These are phyloP conservation scores for Sciurus niger DNA, from an alignment of 2,113 vertebrate genomes.

Conservation along the genomic window DNA sequence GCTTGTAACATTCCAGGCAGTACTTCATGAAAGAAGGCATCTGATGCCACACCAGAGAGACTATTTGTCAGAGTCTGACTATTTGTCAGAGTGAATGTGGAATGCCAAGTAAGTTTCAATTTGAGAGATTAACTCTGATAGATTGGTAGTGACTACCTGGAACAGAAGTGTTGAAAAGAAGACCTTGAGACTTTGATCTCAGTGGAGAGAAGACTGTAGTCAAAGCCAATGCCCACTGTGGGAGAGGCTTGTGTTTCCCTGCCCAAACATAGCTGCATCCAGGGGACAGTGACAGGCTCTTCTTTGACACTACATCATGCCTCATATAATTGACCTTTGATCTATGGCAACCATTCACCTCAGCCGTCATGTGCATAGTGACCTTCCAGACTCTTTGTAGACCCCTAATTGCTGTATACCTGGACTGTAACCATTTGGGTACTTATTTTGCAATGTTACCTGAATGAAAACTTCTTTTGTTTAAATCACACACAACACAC, in stretches of 20 bases:
- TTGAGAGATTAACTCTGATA: not conserved
- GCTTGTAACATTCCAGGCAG: not conserved
- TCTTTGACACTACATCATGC: not conserved
- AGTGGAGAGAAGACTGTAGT: too few species aligned
- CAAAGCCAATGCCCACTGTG: not conserved
- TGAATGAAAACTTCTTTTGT: conserved; percentile 18
- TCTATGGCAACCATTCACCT: not conserved
- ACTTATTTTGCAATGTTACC: not conserved
- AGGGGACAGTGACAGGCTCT: not conserved
- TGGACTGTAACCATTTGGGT: not conserved
- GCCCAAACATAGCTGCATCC: not conserved
- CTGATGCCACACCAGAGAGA: not conserved
- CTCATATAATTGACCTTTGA: not conserved
- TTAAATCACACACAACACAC: not conserved
- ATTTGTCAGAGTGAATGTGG: not conserved
- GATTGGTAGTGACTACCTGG: not conserved
- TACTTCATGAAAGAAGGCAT: not conserved
- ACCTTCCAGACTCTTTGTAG: conserved; percentile 5
- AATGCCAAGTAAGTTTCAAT: conserved; percentile 13
- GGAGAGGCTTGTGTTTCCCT: not conserved
- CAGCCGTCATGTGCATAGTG: not conserved
- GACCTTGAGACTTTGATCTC: not conserved
- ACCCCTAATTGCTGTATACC: not conserved
- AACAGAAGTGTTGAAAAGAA: not conserved
- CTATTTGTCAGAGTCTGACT: not conserved